phyloP scores from a whole-genome alignment of 30 jellyfish, hydroid and myxozoan species.

The Clytia hemisphaerica region DNA sequence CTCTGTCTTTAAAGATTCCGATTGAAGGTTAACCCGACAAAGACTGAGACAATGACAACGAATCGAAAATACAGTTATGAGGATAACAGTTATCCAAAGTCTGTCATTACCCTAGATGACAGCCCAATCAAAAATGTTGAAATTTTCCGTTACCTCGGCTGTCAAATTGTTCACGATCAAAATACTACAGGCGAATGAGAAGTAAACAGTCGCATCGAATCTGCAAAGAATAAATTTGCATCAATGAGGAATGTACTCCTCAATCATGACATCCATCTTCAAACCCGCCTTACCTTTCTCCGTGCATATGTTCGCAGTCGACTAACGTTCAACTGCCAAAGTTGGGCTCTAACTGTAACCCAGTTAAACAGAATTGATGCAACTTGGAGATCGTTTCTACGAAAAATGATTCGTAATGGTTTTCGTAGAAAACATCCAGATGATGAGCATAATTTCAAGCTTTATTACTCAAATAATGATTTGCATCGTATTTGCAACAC shows the following conservation, averaged over 20 bases:
- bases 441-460: neutral
- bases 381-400: conserved; percentile 1
- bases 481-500: no score
- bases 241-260: no score
- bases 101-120: no score
- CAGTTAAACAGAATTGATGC: neutral
- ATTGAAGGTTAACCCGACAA: no score
- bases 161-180: no score
- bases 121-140: no score
- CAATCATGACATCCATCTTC: neutral
- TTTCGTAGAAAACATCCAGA: neutral
- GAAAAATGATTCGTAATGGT: conserved; percentile 8
- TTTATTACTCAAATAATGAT: no score
- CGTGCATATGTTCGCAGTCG: neutral
- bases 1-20: no score
- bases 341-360: neutral
- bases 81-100: no score
- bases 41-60: no score
- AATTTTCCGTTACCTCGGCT: no score
- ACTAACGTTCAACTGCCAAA: conserved; percentile 3
- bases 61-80: no score
- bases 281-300: neutral
- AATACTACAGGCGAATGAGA: conserved; percentile 4
- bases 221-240: conserved; percentile 10
- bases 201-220: neutral